phyloP scores from a whole-genome alignment of 2,888 invertebrate genomes.

The Patella caerulea region DNA sequence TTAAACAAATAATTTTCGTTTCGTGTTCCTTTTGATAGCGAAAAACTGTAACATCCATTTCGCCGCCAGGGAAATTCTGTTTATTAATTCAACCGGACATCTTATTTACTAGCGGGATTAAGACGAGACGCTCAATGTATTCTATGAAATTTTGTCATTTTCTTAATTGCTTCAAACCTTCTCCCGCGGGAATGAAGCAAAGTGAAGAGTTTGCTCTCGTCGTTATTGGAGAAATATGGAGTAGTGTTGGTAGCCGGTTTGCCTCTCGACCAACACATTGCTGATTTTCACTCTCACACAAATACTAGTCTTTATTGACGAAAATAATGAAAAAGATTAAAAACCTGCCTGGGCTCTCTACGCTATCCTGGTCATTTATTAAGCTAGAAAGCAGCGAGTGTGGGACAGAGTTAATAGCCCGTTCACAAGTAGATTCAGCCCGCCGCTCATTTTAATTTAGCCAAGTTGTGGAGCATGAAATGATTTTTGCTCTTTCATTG shows the following conservation, averaged over 20 bases:
- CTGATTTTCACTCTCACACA: too few species aligned
- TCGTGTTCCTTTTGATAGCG: neutral
- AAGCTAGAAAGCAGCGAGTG: neutral
- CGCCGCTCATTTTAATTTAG: conserved; percentile 18
- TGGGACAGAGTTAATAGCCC: conserved; percentile 6
- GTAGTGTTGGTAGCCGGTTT: neutral
- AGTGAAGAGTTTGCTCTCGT: conserved; percentile 7
- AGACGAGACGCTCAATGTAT: conserved; percentile 7
- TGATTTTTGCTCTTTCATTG: conserved; percentile 16
- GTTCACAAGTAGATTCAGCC: neutral
- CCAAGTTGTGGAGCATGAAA: conserved; percentile 17
- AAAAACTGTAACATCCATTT: conserved; percentile 6
- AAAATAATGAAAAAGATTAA: conserved; percentile 11
- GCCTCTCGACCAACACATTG: too few species aligned
- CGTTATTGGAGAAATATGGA: neutral
- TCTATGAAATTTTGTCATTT: conserved; percentile 12
- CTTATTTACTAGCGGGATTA: conserved; percentile 2
- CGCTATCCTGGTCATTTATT: conserved; percentile 3
- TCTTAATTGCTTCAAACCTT: conserved; percentile 12
- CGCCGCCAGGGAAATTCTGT: conserved; percentile 13
- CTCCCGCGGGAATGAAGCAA: neutral
- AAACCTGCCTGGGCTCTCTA: neutral
- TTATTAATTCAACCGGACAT: conserved; percentile 7
- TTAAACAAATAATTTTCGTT: conserved; percentile 4
- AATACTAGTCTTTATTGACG: neutral